Conservation (phyloP, 2,113 vertebrate species). For the Scopus umbretta region DNA sequence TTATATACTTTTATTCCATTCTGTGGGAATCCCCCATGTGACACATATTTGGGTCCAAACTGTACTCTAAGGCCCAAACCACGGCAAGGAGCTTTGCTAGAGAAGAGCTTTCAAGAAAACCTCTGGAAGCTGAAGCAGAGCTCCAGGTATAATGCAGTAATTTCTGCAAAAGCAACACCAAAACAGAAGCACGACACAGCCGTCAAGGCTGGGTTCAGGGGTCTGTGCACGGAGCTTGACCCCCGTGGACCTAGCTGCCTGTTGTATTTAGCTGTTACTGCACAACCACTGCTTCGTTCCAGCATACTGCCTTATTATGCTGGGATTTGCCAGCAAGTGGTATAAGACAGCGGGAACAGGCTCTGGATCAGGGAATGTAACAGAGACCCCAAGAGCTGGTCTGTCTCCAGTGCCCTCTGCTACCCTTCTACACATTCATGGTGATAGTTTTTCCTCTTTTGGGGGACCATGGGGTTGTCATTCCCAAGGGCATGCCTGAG, state of each 20-base stretch:
- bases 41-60: neutral
- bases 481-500: neutral
- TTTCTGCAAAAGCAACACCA: neutral
- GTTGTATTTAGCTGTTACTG: neutral
- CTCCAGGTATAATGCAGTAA: neutral
- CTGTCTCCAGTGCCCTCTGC: neutral
- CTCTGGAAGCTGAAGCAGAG: neutral
- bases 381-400: neutral
- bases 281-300: rapidly evolving
- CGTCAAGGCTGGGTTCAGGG: neutral
- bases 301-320: neutral
- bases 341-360: rapidly evolving
- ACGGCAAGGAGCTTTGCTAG: neutral
- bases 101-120: neutral
- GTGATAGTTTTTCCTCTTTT: neutral
- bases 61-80: neutral
- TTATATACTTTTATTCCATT: neutral
- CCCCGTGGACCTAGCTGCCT: neutral
- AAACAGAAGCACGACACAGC: rapidly evolving
- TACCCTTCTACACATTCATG: neutral
- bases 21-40: neutral
- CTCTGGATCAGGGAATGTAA: neutral
- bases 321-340: neutral
- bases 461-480: neutral
- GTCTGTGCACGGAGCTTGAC: neutral